Evolutionary conservation across 2,888 invertebrate species (phyloP), one percentile per base, ranked within the genome.

Genomic region (Diloba caeruleocephala): DNA sequence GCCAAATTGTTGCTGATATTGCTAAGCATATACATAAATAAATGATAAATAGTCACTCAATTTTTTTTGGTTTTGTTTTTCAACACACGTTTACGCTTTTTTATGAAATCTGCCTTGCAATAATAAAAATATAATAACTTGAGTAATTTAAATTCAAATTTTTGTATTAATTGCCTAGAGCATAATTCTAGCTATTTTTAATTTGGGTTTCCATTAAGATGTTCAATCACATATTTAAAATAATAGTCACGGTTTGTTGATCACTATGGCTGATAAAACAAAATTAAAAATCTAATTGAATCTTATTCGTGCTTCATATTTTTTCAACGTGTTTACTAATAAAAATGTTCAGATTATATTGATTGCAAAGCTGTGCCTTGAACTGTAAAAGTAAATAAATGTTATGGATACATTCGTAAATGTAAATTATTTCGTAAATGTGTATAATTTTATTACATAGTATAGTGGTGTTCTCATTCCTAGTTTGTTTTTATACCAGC

Each of bases 231-330:
- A 55, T 34, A 7, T 41, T 17, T 6, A 31, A 48, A 12, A 17
- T 28, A 21, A 23, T 29, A 34, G 21, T 39, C 42, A 65, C 14
- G 42, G 28, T 59, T 36, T 56, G 26, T 7, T 26, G 33, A 29
- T 39, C 19, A 31, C 8, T 10, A 3, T 15, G 0, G 0, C 7
- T n/a, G 32, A 38, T 46, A 43, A 46, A 34, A 31, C 9, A 12
- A 15, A 13, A 50, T 43, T 32, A 66, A 43, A 31, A 33, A 36
- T 59, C 34, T 39, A 45, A 51, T 62, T 34, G 2, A 44, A 37
- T 25, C 23, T 25, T 32, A 21, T 32, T 37, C 14, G 5, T 26
- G 12, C 13, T n/a, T n/a, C n/a, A 6, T 7, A 8, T 8, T 3
- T 46, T 32, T 41, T 26, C 5, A 6, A 17, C 15, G 5, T 37